Conservation (phyloP, 2,797 vertebrate species). For the Ceyx erithaca region DNA sequence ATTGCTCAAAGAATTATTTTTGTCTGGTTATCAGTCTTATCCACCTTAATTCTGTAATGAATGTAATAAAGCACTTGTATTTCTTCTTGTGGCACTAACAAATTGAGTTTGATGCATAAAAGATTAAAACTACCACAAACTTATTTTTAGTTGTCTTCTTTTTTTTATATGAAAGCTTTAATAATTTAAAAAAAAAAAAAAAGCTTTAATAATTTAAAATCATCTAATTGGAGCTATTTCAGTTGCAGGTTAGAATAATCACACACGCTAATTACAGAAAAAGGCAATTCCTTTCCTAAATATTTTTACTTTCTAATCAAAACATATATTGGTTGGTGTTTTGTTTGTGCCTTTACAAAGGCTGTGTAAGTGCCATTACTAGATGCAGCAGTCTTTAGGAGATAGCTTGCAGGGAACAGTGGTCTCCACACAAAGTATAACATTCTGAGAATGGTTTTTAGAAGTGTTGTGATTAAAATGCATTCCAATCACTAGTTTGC, state of each 20-base stretch:
- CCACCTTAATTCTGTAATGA: conserved; percentile 14
- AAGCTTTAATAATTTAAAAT: not conserved
- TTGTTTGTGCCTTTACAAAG: not conserved
- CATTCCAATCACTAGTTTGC: not conserved
- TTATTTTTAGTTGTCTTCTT: not conserved
- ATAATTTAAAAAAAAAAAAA: not conserved
- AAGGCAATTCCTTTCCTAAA: not conserved
- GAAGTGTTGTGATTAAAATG: not conserved
- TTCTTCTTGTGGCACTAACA: conserved; percentile 13
- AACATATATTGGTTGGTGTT: not conserved
- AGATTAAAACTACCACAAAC: not conserved
- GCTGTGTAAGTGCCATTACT: not conserved
- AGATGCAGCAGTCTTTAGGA: not conserved
- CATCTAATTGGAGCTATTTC: not conserved
- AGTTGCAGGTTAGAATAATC: not conserved
- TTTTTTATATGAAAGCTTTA: not conserved
- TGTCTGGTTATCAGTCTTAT: conserved; percentile 21
- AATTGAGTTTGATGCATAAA: conserved; percentile 15
- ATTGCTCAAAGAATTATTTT: conserved; percentile 18
- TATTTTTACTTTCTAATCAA: not conserved
- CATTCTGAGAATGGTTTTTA: not conserved
- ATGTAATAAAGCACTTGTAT: conserved; percentile 25
- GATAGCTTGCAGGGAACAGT: not conserved
- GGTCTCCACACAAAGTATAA: not conserved
- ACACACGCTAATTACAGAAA: not conserved